Base-by-base conservation (phyloP, 2,888 invertebrate species). In the Tetramorium bicarinatum region DNA sequence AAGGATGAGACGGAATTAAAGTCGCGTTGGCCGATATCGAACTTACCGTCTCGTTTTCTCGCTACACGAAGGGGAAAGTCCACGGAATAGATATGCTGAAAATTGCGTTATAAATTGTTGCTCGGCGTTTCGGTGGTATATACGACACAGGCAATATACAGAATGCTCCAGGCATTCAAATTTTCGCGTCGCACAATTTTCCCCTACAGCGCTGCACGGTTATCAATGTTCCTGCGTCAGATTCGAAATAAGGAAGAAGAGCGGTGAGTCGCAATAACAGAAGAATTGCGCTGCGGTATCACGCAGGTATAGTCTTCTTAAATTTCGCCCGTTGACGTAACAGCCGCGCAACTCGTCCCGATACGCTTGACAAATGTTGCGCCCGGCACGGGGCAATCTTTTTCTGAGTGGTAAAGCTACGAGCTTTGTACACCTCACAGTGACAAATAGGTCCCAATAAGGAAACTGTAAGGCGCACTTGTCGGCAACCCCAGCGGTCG, bases 401-500 rank as follows among this genome's bases (percentile, higher is more conserved):
- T 67, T 67, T 67, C 66, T 25, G 52, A 77, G 76, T 77, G 11
- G 76, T 52, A 76, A 66, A 76, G 38, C 66, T 52, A 54, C 76
- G 52, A 54, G 76, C 29, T 77, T 54, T 77, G 25, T 77, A 52
- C 76, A 38, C 38, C 76, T 52, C 47, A 66, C 49, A 25, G 66
- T 77, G 76, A 77, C 76, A 67, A 67, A 77, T 77, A 25, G 41
- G 52, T 13, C 9, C 38, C 76, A 77, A 77, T 67, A 77, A 77
- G 76, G 52, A 77, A 77, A 77, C 76, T 29, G 52, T 77, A 77
- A 77, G 25, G 25, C 52, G 52, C 52, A 67, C 76, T 66, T 52
- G 76, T 66, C 76, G 52, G 8, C 67, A 34, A 18, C 25, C n/a
- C 13, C 62, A 13, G 49, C 49, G 21, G 41, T 25, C 41, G n/a